Evolutionary conservation across 2,797 vertebrate genomes (phyloP), one percentile per base, ranked within the genome.

Genomic region (Acrossocheilus wenchowensis): DNA sequence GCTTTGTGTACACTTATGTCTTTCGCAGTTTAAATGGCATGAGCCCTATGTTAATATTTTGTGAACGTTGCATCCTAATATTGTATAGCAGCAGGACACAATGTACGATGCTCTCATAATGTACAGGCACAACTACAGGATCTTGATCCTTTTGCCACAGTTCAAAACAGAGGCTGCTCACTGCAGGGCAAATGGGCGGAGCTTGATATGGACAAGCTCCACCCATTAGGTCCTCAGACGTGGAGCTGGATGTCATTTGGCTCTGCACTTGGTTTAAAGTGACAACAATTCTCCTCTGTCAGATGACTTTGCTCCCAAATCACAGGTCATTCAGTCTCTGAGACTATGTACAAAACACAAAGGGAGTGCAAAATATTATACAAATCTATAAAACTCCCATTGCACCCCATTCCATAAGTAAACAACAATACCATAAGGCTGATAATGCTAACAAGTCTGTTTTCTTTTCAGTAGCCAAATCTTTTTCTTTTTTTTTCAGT

Each of bases 81-180:
- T 87, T 8, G 6, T 48, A 78, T 81, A 84, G 87, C 87, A 88
- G 87, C 87, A 86, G 79, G 52, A 88, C 41, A 52, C 36, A 60
- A 82, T 79, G 48, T 26, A 45, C 5, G 34, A 82, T 74, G 57
- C 34, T 9, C n/a, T 64, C 6, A 62, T 48, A 79, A 81, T 78
- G 6, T 10, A 78, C 84, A 84, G 78, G 74, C 81, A 88, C 83
- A 82, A 88, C 71, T 78, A 73, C 78, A 88, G 64, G 78, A 81
- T 78, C 48, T 57, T 71, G 10, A 68, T 82, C 54, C 75, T 54
- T 86, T 57, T 78, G 64, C 85, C 80, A 77, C 80, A 78, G 85
- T 14, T 86, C 34, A 78, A 41, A 68, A 19, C 15, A 68, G n/a
- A 64, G n/a, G 62, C 62, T 64, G 6, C 12, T 64, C 11, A 14